A percentile compares a stretch with the other conserved stretches of the same genome.
These are phyloP conservation scores for Oriolus oriolus DNA, from an alignment of 2,113 vertebrate genomes.

Conservation along the genomic window DNA sequence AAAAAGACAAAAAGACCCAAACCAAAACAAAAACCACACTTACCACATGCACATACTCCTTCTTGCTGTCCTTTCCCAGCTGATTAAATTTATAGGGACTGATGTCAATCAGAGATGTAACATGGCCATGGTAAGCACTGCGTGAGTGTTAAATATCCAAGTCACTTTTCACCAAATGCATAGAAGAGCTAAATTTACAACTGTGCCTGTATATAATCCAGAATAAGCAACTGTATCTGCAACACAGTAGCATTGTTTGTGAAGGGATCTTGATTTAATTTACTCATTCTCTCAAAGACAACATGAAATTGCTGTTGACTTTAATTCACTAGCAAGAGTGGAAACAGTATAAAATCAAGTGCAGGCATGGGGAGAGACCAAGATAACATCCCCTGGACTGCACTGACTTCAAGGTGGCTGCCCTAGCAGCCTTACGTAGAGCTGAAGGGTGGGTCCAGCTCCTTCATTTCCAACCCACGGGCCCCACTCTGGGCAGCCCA, in stretches of 20 bases:
- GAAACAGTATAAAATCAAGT: not conserved
- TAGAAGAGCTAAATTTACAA: slow-evolving; percentile 12
- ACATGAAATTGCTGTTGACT: not conserved
- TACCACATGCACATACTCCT: slow-evolving; percentile 92
- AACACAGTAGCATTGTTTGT: not conserved
- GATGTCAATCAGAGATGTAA: slow-evolving; percentile 95
- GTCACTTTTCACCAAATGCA: slow-evolving; percentile 10
- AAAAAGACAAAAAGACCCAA: not conserved
- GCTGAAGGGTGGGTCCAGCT: not conserved
- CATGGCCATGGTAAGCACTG: slow-evolving; percentile 96
- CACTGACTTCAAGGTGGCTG: not conserved
- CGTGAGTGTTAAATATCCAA: slow-evolving; percentile 34
- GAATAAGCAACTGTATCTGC: not conserved
- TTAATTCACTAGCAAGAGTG: not conserved
- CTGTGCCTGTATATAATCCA: not conserved
- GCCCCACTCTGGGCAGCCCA: not conserved
- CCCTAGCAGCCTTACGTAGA: not conserved
- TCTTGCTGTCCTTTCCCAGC: slow-evolving; percentile 76
- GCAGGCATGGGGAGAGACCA: not conserved
- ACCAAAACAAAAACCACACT: slow-evolving; percentile 30
- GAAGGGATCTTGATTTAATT: not conserved
- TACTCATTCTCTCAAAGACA: not conserved
- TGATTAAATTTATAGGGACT: slow-evolving; percentile 96
- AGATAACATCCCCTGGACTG: not conserved
- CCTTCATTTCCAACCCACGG: not conserved